Evolutionary conservation across 1,140 invertebrate species (phyloP), one percentile per base, ranked within the genome.

Genomic region (Heliconius hewitsoni): DNA sequence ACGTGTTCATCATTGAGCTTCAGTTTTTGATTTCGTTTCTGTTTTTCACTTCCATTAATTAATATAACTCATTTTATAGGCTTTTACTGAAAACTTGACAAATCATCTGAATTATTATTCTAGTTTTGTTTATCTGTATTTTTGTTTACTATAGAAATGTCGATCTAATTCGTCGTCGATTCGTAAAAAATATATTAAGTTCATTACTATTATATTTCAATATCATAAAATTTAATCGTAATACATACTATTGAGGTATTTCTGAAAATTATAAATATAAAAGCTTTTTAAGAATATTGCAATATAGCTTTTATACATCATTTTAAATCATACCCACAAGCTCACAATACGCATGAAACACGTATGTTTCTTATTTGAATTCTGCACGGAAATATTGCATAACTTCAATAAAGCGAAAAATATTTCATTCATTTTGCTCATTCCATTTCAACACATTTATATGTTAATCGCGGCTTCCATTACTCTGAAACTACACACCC

Each of bases 401-500:
- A 82, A 73, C 80, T 83, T 76, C 77, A 81, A 77, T 80, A 83
- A 79, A 75, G 75, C 73, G 82, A 81, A 83, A 83, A 83, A 83
- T 83, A 83, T 83, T 82, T 83, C 80, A 83, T 83, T 83, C 82
- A 83, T 83, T 83, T 81, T 76, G 70, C 80, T 77, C 82, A 82
- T 83, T 82, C 82, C 80, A 85, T 82, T 85, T 82, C 80, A 81
- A 76, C 83, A 81, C 84, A 83, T 87, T 84, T 84, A 85, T 84
- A 87, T 87, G 85, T 81, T 83, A 85, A 87, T 86, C 72, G 80
- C 55, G 76, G 74, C 79, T 82, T 83, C 82, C 83, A 87, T 86
- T 83, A 85, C 85, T 83, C 80, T 82, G 84, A 83, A 83, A 85
- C 83, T 84, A 82, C 83, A 85, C 82, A 85, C 86, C 85, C 82